Base-by-base conservation (phyloP, 30 jellyfish, hydroid and myxozoan species). In the Haliclystus octoradiatus region DNA sequence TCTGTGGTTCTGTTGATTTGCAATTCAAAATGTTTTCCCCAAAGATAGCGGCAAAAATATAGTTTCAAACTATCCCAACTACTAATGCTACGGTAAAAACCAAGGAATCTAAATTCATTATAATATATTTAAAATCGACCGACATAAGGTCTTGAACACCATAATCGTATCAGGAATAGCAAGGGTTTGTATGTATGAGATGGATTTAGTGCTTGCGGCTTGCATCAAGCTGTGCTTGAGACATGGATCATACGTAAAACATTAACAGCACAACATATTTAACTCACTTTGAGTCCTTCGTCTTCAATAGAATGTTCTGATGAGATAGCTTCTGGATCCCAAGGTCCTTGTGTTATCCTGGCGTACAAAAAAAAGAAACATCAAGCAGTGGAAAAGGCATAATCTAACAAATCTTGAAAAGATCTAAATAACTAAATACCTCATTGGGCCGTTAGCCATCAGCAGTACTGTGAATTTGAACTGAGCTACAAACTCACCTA, bases 401-500 rank as follows among this genome's bases (percentile, higher is more conserved):
- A n/a, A n/a, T n/a, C n/a, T n/a, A n/a, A 19, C 57, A 40, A 9
- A 9, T 5, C 57, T 40, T 40, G 57, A 40, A 5, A 19, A 40
- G 57, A 40, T 19, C 57, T 9, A 40, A 19, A 9, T 5, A 5
- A 40, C 57, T 40, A 19, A 9, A 40, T 66, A 92, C 99, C 95
- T 88, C 49, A 84, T 26, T 0, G 95, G 93, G 0, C 99, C 99
- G 50, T 78, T 92, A 7, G 99, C 96, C 95, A 86, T 92, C 33
- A 92, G 73, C 63, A 92, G 71, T n/a, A 84, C 96, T 2, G 99
- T 92, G 69, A 63, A 92, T 52, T 92, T 83, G 34, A 92, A 79
- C 70, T 92, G 99, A 2, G 99, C 99, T 14, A 92, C 99, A 52
- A 78, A 75, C 65, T 92, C 95, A 53, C 95, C 94, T 82, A 15